phyloP scores from a whole-genome alignment of 2,797 vertebrate species.

The Thripadectes ignobilis region DNA sequence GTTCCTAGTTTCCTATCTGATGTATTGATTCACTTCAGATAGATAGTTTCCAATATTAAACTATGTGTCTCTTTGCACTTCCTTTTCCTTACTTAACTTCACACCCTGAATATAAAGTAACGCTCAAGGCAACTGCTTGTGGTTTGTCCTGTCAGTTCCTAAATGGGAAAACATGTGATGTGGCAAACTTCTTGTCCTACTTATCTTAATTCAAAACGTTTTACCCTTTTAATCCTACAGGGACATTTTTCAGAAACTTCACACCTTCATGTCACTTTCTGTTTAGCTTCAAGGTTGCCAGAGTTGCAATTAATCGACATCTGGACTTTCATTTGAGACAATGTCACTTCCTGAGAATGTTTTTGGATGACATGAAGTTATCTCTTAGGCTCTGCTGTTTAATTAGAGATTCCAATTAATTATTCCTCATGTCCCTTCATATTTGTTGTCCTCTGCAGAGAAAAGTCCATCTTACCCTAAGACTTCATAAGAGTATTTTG shows the following conservation, averaged over 20 bases:
- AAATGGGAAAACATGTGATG: constrained; percentile 56
- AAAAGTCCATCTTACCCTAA: not conserved
- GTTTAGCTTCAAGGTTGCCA: constrained; percentile 45
- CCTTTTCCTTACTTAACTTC: constrained; percentile 20
- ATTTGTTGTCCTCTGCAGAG: constrained; percentile 6
- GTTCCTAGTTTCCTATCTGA: not conserved
- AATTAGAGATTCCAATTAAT: constrained; percentile 42
- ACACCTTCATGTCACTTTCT: constrained; percentile 49
- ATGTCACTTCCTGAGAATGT: constrained; percentile 47
- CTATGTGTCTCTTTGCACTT: not conserved
- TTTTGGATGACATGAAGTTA: constrained; percentile 23
- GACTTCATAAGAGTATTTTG: not conserved
- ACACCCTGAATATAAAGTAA: constrained; percentile 46
- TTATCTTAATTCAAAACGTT: constrained; percentile 31
- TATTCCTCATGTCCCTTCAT: not conserved
- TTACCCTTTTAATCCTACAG: constrained; percentile 42
- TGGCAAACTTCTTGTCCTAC: constrained; percentile 51
- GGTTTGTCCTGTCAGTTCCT: constrained; percentile 61
- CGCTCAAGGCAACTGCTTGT: constrained; percentile 38
- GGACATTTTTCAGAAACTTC: constrained; percentile 39
- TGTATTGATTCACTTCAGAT: not conserved
- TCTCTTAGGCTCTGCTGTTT: constrained; percentile 7
- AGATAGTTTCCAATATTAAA: constrained; percentile 27
- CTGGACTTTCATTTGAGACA: constrained; percentile 38
- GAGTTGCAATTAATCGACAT: constrained; percentile 50